A percentile compares a stretch with the other conserved stretches of the same genome.
These are phyloP conservation scores for Tadarida brasiliensis DNA, from an alignment of 2,797 vertebrate species.

Conservation along the genomic window DNA sequence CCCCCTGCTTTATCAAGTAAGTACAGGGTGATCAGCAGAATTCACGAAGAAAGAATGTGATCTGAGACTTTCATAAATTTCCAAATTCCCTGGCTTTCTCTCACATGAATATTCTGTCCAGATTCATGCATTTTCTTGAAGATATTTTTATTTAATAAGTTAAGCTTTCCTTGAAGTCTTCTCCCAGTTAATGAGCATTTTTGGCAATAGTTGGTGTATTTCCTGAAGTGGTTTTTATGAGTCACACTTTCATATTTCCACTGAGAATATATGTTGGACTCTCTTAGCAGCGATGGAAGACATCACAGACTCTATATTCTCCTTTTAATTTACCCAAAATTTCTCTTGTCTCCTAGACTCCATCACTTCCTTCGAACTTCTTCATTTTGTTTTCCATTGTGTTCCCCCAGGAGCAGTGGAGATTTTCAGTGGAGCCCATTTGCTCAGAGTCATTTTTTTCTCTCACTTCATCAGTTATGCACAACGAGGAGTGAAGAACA, in stretches of 20 bases:
- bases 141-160: constrained; percentile 11
- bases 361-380: background rate
- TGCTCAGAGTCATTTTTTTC: background rate
- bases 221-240: constrained; percentile 36
- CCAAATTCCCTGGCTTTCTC: background rate
- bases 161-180: constrained; percentile 16
- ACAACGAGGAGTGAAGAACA: background rate
- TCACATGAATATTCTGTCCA: background rate
- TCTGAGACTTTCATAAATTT: constrained; percentile 57
- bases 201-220: background rate
- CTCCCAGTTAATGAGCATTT: background rate
- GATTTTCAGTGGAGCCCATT: background rate
- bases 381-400: constrained; percentile 10
- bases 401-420: background rate
- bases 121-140: constrained; percentile 61
- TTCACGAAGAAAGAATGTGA: constrained; percentile 39
- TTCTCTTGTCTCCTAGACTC: background rate
- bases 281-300: background rate
- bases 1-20: background rate
- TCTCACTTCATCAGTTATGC: background rate
- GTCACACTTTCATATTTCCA: constrained; percentile 42
- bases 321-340: background rate
- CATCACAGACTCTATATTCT: background rate
- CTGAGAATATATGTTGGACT: background rate
- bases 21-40: constrained; percentile 1